phyloP scores from a whole-genome alignment of 2,888 invertebrate species.

The Cheilosia soror region DNA sequence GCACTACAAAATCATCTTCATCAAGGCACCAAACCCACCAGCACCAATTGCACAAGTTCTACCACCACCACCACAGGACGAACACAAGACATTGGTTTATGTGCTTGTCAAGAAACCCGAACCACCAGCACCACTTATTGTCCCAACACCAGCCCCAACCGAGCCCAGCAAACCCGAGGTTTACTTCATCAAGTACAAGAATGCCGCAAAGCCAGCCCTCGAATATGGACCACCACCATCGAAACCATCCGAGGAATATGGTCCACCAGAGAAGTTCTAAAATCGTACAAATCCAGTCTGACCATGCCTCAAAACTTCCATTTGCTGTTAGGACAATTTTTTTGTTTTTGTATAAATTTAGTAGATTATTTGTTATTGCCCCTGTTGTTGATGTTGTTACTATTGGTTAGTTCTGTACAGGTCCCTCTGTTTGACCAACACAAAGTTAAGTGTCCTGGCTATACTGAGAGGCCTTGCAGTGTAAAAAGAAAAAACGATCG shows the following conservation, averaged over 20 bases:
- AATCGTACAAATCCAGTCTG: not conserved
- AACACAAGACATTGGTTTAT: slow-evolving; percentile 95
- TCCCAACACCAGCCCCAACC: slow-evolving; percentile 92
- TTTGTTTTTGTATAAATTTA: slow-evolving; percentile 68
- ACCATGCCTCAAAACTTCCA: slow-evolving; percentile 63
- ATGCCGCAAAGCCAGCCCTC: slow-evolving; percentile 80
- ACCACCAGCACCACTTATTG: slow-evolving; percentile 90
- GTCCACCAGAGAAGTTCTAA: slow-evolving; percentile 81
- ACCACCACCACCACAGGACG: slow-evolving; percentile 91
- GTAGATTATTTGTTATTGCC: slow-evolving; percentile 67
- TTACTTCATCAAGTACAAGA: slow-evolving; percentile 92
- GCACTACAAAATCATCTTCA: slow-evolving; percentile 86
- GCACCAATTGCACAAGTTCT: slow-evolving; percentile 84
- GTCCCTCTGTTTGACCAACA: slow-evolving; percentile 19
- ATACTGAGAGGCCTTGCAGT: slow-evolving; percentile 38
- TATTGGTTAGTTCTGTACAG: slow-evolving; percentile 28
- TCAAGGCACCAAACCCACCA: slow-evolving; percentile 85
- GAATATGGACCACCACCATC: slow-evolving; percentile 81
- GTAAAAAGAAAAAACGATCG: slow-evolving; percentile 59
- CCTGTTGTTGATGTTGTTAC: slow-evolving; percentile 56
- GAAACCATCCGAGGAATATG: slow-evolving; percentile 78
- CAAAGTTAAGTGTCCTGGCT: slow-evolving; percentile 22
- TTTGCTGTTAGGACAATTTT: slow-evolving; percentile 66
- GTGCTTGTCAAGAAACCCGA: slow-evolving; percentile 95
- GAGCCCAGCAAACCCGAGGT: slow-evolving; percentile 95